Evolutionary conservation across 2,113 vertebrate genomes (phyloP).

Genomic region (Odontesthes bonariensis): DNA sequence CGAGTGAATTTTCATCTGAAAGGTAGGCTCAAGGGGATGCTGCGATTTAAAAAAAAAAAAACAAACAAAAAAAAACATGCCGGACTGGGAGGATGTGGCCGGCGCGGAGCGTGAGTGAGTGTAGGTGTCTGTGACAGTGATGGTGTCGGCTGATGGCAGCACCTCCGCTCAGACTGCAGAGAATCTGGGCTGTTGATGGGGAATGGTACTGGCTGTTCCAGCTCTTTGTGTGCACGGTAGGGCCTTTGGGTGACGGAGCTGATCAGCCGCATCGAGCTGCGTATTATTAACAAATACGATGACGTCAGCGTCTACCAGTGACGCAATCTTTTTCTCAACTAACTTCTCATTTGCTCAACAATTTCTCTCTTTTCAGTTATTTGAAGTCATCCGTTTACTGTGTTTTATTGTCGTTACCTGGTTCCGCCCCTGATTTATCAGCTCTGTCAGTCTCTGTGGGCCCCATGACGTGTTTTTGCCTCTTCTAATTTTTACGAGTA

Average conservation of each 20-base stretch:
- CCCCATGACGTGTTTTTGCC: too few species aligned
- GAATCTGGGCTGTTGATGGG: background rate
- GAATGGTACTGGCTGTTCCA: conserved; percentile 22
- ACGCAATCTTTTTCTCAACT: conserved; percentile 50
- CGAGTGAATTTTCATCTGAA: conserved; percentile 56
- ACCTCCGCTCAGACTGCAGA: conserved; percentile 36
- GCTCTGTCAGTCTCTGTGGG: too few species aligned
- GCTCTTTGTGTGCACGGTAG: conserved; percentile 59
- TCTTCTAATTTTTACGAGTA: too few species aligned
- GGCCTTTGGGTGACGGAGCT: conserved; percentile 43
- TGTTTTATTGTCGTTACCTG: too few species aligned
- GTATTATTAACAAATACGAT: conserved; percentile 71
- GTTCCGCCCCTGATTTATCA: too few species aligned
- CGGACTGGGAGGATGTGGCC: conserved; percentile 22
- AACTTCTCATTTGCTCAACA: conserved; percentile 8
- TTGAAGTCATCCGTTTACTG: too few species aligned
- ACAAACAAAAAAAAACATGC: conserved; percentile 2
- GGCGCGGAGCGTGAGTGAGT: background rate
- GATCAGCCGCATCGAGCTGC: conserved; percentile 76
- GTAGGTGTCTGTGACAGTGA: conserved; percentile 17
- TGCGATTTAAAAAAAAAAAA: background rate
- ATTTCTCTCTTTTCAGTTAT: too few species aligned
- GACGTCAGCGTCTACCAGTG: conserved; percentile 74
- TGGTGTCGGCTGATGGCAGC: conserved; percentile 38
- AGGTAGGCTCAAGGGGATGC: conserved; percentile 59